Conservation (phyloP, 2,797 vertebrate genomes). For the Phrynocephalus forsythii region DNA sequence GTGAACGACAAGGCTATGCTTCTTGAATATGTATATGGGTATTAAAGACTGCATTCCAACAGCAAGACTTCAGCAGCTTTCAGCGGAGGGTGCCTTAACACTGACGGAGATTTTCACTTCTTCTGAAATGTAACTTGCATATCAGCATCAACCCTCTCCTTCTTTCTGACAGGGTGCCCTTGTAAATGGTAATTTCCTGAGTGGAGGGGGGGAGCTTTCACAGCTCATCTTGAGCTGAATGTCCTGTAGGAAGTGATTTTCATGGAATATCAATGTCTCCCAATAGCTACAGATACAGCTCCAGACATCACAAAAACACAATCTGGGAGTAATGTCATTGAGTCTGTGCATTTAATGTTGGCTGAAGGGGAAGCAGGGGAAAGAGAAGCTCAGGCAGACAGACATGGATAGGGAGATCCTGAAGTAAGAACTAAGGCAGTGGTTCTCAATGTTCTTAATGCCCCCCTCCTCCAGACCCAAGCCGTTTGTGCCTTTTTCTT, state of each 20-base stretch:
- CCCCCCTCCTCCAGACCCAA: too few relatives aligned
- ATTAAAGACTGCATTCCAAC: slow-evolving; percentile 61
- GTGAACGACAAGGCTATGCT: slow-evolving; percentile 61
- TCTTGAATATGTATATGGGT: slow-evolving; percentile 67
- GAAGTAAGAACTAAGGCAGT: slow-evolving; percentile 8
- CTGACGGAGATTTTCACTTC: slow-evolving; percentile 71
- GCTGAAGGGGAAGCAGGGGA: slow-evolving; percentile 31
- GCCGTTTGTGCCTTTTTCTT: too few relatives aligned
- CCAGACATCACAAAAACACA: background rate
- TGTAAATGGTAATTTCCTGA: slow-evolving; percentile 75
- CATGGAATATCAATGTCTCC: slow-evolving; percentile 59
- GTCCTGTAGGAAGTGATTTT: slow-evolving; percentile 55
- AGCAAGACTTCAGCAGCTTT: slow-evolving; percentile 66
- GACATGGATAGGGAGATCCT: background rate
- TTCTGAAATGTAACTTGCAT: slow-evolving; percentile 69
- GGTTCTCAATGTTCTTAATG: too few relatives aligned
- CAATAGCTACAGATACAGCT: slow-evolving; percentile 17
- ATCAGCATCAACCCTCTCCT: slow-evolving; percentile 64
- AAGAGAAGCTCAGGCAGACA: background rate
- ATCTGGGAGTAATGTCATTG: slow-evolving; percentile 20
- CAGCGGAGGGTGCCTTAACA: slow-evolving; percentile 63
- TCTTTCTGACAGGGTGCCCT: slow-evolving; percentile 74
- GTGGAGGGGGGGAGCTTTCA: slow-evolving; percentile 52
- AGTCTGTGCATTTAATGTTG: background rate
- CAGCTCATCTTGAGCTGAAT: slow-evolving; percentile 55